These are phyloP conservation scores for Pseudorhombus dupliciocellatus DNA, from an alignment of 2,113 vertebrate genomes.

Conservation along the genomic window DNA sequence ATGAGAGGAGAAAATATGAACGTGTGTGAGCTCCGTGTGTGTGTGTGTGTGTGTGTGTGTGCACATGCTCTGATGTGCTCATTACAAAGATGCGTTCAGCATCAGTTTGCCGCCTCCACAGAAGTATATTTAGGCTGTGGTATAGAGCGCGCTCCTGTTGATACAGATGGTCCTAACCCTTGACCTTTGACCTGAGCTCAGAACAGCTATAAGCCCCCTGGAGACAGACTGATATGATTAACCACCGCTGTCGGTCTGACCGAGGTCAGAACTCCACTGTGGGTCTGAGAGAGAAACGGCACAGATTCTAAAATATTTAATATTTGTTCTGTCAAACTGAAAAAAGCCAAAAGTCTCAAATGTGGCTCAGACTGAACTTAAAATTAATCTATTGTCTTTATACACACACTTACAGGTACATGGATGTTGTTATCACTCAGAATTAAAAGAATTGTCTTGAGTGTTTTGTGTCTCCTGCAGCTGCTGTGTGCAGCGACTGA, in stretches of 20 bases:
- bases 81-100: conserved; percentile 14
- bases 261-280: neutral
- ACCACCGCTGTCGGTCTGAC: conserved; percentile 17
- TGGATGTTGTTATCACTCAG: no score
- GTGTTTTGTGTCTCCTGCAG: conserved; percentile 7
- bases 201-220: conserved; percentile 28
- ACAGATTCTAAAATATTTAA: neutral
- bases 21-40: conserved; percentile 35
- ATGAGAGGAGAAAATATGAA: neutral
- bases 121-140: conserved; percentile 44
- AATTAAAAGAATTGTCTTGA: neutral
- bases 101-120: conserved; percentile 12
- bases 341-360: no score
- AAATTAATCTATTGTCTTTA: neutral
- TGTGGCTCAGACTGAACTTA: no score
- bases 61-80: conserved; percentile 9
- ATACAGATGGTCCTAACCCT: conserved; percentile 52
- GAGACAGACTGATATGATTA: conserved; percentile 29
- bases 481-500: neutral
- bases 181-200: conserved; percentile 53
- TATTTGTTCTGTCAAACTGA: neutral
- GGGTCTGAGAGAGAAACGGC: neutral
- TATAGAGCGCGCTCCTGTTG: conserved; percentile 39
- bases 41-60: conserved; percentile 14
- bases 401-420: no score